These are phyloP conservation scores for Boleophthalmus pectinirostris DNA, from an alignment of 2,113 vertebrate genomes.

Conservation along the genomic window DNA sequence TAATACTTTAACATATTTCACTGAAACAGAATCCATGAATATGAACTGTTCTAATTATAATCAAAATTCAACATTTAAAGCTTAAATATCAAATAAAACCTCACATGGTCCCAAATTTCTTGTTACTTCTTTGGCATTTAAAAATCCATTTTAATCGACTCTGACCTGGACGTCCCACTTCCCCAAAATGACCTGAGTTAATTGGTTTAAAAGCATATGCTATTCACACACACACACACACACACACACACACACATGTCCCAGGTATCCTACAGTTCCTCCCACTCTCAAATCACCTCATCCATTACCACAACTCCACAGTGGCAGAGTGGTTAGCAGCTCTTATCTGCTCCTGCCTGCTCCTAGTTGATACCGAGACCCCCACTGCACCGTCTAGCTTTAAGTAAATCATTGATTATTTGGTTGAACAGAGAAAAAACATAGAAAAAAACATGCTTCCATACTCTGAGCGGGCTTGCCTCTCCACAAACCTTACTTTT, in stretches of 20 bases:
- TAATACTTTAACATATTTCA: too few relatives aligned
- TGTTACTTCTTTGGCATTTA: not conserved
- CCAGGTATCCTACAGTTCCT: slow-evolving; percentile 20
- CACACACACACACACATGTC: not conserved
- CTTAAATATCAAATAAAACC: too few relatives aligned
- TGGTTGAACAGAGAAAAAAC: too few relatives aligned
- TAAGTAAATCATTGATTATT: slow-evolving; percentile 42
- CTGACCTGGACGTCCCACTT: not conserved
- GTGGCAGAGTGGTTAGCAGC: slow-evolving; percentile 34
- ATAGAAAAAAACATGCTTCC: too few relatives aligned
- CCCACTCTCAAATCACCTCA: slow-evolving; percentile 35
- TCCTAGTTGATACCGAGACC: not conserved
- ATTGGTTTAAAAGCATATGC: not conserved
- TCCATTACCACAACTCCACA: slow-evolving; percentile 58
- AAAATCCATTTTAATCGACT: not conserved
- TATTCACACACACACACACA: too few relatives aligned
- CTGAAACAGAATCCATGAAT: too few relatives aligned
- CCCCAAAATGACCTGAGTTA: not conserved
- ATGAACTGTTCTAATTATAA: too few relatives aligned
- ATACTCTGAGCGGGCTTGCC: too few relatives aligned
- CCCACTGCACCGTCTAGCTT: not conserved
- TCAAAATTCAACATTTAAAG: not conserved
- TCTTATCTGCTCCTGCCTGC: slow-evolving; percentile 28
- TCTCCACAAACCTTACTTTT: too few relatives aligned
- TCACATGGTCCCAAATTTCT: not conserved